phyloP scores from a whole-genome alignment of 2,888 invertebrate genomes.

The Eristalis arbustorum region DNA sequence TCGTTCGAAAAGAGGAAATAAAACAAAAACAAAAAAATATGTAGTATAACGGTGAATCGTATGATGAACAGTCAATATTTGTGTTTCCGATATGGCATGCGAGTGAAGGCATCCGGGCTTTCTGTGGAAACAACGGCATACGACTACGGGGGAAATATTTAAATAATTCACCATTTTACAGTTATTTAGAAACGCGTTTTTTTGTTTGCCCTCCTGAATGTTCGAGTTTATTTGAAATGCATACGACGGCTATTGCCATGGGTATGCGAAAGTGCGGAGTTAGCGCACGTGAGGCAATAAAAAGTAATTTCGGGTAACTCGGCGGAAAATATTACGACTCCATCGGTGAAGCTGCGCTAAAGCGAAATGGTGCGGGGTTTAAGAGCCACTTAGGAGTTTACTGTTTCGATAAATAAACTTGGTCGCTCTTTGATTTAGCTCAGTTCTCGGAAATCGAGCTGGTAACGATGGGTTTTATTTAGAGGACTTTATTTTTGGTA shows the following conservation, averaged over 20 bases:
- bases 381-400: not conserved
- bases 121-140: not conserved
- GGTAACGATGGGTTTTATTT: not conserved
- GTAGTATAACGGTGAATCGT: not conserved
- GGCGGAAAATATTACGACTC: not conserved
- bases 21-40: not conserved
- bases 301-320: not conserved
- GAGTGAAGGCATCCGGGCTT: not conserved
- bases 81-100: not conserved
- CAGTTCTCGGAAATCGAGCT: not conserved
- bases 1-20: not conserved
- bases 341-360: not conserved
- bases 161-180: not conserved
- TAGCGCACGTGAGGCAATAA: not conserved
- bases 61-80: conserved; percentile 33
- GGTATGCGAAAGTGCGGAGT: not conserved
- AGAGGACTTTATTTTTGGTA: not conserved
- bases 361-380: not conserved
- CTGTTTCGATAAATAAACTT: not conserved
- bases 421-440: not conserved
- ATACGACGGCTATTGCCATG: not conserved
- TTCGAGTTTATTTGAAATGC: not conserved
- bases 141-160: not conserved
- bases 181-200: not conserved
- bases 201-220: not conserved